These are phyloP conservation scores for Chunga burmeisteri DNA, from an alignment of 2,113 vertebrate species.

Conservation along the genomic window DNA sequence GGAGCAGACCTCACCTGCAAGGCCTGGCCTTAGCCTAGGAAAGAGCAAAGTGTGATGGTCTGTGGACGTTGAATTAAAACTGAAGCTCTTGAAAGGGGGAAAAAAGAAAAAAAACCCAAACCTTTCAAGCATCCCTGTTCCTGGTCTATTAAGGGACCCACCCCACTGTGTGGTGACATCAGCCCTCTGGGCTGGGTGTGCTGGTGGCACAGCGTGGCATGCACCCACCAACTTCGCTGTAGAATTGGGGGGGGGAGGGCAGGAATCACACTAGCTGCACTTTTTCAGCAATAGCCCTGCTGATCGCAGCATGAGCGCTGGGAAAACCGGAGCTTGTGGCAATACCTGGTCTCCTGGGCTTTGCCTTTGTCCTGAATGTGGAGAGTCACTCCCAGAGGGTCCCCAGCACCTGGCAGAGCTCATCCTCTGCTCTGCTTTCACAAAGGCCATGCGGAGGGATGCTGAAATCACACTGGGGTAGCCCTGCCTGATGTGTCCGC, in stretches of 20 bases:
- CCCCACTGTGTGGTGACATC: not conserved
- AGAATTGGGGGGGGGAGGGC: not conserved
- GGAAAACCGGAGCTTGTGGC: not conserved
- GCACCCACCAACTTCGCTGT: not conserved
- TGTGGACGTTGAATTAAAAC: not conserved
- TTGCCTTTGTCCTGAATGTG: not conserved
- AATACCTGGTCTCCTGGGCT: not conserved
- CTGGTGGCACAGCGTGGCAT: not conserved
- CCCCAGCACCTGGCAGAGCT: not conserved
- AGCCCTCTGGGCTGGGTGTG: not conserved
- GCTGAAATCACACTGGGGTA: not conserved
- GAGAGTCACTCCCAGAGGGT: not conserved
- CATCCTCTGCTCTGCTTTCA: accelerated
- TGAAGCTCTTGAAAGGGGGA: not conserved
- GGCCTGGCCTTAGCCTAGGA: not conserved
- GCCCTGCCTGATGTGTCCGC: accelerated
- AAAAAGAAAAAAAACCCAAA: not conserved
- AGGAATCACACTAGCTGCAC: not conserved
- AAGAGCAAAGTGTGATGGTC: not conserved
- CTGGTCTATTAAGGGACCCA: not conserved
- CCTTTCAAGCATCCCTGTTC: not conserved
- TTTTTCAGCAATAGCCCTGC: not conserved
- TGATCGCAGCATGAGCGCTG: accelerated
- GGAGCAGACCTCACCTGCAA: not conserved
- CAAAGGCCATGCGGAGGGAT: accelerated